These are phyloP conservation scores for Montipora capitata DNA, from an alignment of 92 coral and sea anemone species.

Conservation along the genomic window DNA sequence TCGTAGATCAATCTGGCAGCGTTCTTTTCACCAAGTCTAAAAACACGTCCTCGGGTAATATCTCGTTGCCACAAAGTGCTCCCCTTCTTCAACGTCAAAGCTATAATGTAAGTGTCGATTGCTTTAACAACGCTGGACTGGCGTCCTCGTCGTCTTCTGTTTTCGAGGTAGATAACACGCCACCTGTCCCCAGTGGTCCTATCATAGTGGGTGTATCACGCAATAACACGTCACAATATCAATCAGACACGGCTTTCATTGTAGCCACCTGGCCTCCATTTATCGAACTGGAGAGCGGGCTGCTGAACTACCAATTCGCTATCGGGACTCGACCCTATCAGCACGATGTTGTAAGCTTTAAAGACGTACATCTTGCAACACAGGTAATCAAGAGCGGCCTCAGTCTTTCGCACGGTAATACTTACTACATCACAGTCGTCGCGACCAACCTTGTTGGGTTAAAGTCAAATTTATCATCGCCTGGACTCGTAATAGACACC, in stretches of 20 bases:
- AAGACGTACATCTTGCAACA: conserved; percentile 75
- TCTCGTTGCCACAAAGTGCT: conserved; percentile 27
- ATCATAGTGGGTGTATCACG: conserved; percentile 70
- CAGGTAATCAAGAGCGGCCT: conserved; percentile 49
- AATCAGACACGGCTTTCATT: conserved; percentile 59
- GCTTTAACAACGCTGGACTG: conserved; percentile 89
- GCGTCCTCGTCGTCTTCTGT: conserved; percentile 50
- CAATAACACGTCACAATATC: conserved; percentile 66
- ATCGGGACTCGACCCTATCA: conserved; percentile 78
- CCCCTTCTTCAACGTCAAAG: conserved; percentile 45
- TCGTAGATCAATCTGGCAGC: conserved; percentile 11
- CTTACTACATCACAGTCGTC: conserved; percentile 82
- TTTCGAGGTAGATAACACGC: conserved; percentile 79
- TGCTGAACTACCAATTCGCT: conserved; percentile 73
- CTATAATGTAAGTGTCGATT: conserved; percentile 69
- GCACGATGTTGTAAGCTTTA: conserved; percentile 76
- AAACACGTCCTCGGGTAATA: conserved; percentile 23
- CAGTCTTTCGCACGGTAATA: conserved; percentile 65
- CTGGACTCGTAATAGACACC: conserved; percentile 76
- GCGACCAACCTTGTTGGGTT: conserved; percentile 91
- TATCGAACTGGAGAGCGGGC: conserved; percentile 82
- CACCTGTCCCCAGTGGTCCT: conserved; percentile 77
- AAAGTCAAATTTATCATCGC: conserved; percentile 59
- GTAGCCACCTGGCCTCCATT: conserved; percentile 86
- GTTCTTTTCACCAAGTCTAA: conserved; percentile 23